Conservation (phyloP, 2,797 vertebrate species). For the Macropodus opercularis region DNA sequence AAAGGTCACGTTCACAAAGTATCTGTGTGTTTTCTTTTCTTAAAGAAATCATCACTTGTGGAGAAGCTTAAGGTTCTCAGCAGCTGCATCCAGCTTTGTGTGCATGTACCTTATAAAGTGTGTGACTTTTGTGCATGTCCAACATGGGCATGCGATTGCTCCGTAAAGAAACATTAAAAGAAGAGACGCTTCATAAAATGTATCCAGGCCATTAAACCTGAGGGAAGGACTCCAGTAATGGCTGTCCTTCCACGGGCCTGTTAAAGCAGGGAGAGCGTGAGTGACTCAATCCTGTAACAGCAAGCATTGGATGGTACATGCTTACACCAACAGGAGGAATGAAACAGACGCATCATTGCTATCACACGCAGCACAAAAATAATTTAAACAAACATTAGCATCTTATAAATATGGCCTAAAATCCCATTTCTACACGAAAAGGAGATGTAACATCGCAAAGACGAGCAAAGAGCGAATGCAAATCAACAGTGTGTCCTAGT, state of each 20-base stretch:
- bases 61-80: neutral
- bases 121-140: constrained; percentile 40
- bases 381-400: constrained; percentile 32
- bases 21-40: neutral
- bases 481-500: constrained; percentile 26
- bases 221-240: constrained; percentile 49
- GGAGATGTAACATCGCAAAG: constrained; percentile 27
- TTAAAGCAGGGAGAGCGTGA: constrained; percentile 40
- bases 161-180: constrained; percentile 36
- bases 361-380: neutral
- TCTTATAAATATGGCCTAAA: constrained; percentile 30
- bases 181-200: constrained; percentile 67
- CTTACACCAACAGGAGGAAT: constrained; percentile 20
- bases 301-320: constrained; percentile 35
- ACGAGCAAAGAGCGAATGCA: constrained; percentile 14
- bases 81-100: neutral
- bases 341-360: constrained; percentile 1
- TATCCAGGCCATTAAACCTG: constrained; percentile 62
- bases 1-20: no score
- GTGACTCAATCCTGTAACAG: constrained; percentile 34
- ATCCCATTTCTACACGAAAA: constrained; percentile 12
- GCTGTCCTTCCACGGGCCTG: constrained; percentile 52
- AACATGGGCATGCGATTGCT: constrained; percentile 43
- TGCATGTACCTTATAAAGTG: neutral
- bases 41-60: neutral